Base-by-base conservation (phyloP, 1,140 invertebrate genomes). In the Glossosoma conforme region DNA sequence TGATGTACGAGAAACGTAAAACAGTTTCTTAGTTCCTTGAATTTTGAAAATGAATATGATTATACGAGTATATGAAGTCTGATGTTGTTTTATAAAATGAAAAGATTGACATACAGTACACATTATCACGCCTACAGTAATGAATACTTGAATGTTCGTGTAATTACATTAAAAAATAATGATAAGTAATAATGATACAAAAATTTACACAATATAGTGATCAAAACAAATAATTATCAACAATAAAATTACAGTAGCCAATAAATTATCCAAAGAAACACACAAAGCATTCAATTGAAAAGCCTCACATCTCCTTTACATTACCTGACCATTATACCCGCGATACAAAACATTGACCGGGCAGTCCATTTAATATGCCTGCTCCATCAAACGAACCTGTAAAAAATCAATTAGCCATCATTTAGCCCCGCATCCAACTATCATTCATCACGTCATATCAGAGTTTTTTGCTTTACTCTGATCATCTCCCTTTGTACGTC, bases 371-470 rank as follows among this genome's bases (percentile, higher is more conserved):
- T 15, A 33, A 33, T 33, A 33, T 33, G 32, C 32, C 32, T 33
- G 32, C 32, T 15, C 11, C n/a, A n/a, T 33, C 11, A 33, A 33
- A 33, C 32, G 32, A 33, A 15, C n/a, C 18, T 10, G 41, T 18
- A 58, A 58, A 58, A 58, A 58, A 58, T 58, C 56, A 58, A 58
- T 58, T 58, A 58, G 56, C 47, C 44, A 53, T 47, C 46, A 54
- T 54, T 58, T 58, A 54, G 49, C 43, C n/a, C 52, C 52, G 43
- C 37, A 51, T 58, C 38, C 47, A 54, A 42, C 52, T 37, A 58
- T 58, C 56, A 58, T 58, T 58, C 56, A 58, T 58, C 56, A 58
- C 52, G 56, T 54, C 56, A 51, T 46, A 58, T 58, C 51, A 58
- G 48, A 54, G 46, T 30, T n/a, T 50, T 37, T 44, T 54, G 48